Evolutionary conservation across 2,113 vertebrate species (phyloP).

Genomic region (Sakesphorus luctuosus): DNA sequence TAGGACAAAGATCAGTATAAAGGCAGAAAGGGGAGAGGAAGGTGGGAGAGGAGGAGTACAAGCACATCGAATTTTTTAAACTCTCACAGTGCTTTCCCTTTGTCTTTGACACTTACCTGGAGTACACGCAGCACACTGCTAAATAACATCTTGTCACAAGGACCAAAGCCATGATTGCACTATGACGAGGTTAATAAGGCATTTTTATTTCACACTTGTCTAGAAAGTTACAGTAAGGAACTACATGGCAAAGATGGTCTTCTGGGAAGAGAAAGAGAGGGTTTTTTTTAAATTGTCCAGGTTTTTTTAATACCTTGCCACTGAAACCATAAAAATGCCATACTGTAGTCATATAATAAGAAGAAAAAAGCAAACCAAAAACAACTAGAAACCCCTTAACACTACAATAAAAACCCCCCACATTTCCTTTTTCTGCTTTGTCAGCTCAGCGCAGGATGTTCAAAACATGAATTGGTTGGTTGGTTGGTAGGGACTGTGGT

Average conservation of each 20-base stretch:
- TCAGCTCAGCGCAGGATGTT: background rate
- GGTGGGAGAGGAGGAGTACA: background rate
- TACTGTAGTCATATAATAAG: background rate
- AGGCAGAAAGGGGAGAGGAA: background rate
- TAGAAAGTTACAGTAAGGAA: background rate
- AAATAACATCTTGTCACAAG: background rate
- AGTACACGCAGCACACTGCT: background rate
- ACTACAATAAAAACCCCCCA: background rate
- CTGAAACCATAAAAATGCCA: background rate
- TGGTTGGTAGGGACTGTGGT: background rate
- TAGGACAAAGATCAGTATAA: background rate
- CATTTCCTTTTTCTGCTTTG: background rate
- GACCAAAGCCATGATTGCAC: background rate
- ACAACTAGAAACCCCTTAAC: background rate
- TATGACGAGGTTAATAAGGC: background rate
- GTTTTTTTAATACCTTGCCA: background rate
- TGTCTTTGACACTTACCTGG: background rate
- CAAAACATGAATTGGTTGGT: background rate
- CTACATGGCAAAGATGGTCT: background rate
- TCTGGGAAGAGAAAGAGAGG: background rate
- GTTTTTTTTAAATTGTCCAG: background rate
- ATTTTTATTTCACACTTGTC: constrained; percentile 1
- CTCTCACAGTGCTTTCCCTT: background rate
- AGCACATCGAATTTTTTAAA: background rate
- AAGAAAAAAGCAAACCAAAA: background rate